Percentiles rank a stretch among this genome's conserved stretches.
These are phyloP conservation scores for Calidris pygmaea DNA, from an alignment of 2,113 vertebrate species.

Conservation along the genomic window DNA sequence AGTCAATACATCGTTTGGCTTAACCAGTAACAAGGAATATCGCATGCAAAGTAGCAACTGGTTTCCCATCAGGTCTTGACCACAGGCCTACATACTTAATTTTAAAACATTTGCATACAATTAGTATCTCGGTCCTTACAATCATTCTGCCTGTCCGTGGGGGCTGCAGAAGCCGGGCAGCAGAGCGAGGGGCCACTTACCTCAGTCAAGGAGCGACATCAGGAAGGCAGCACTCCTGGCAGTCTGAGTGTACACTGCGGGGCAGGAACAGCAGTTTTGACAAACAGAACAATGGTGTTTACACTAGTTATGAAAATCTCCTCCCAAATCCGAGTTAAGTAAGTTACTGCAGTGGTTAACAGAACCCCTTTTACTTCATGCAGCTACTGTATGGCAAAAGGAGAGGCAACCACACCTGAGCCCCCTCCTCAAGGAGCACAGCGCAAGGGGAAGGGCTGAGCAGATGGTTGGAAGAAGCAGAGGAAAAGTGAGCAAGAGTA, in stretches of 20 bases:
- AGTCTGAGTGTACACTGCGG: conserved; percentile 39
- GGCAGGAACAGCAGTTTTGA: not conserved
- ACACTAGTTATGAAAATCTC: not conserved
- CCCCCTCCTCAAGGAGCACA: not conserved
- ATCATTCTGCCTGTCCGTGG: not conserved
- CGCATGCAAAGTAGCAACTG: accelerated
- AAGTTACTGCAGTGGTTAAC: not conserved
- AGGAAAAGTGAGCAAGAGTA: not conserved
- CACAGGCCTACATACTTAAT: not conserved
- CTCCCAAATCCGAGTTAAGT: accelerated
- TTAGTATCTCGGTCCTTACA: not conserved
- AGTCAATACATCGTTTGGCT: not conserved
- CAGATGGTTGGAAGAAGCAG: not conserved
- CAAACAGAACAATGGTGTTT: not conserved
- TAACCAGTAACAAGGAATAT: not conserved
- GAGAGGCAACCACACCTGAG: not conserved
- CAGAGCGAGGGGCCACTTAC: not conserved
- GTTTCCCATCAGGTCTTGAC: not conserved
- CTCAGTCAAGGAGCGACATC: conserved; percentile 65
- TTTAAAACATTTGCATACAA: too few relatives aligned
- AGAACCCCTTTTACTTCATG: not conserved
- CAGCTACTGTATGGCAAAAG: accelerated
- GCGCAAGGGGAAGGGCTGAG: not conserved
- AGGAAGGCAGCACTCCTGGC: conserved; percentile 68
- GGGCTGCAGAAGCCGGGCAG: not conserved